These are phyloP conservation scores for Bufo gargarizans DNA, from an alignment of 2,113 vertebrate genomes.

Conservation along the genomic window DNA sequence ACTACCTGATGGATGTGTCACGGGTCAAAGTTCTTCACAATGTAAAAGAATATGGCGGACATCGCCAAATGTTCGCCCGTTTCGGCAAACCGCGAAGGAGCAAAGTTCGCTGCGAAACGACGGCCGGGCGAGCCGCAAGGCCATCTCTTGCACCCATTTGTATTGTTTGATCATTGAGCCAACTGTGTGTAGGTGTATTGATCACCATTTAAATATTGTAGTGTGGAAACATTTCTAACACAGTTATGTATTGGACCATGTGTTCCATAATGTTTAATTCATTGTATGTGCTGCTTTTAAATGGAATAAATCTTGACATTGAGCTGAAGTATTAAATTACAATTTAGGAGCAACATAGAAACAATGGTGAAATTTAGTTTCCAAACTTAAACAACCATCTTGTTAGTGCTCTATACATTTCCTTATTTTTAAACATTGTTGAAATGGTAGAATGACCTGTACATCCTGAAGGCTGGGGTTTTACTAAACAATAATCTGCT, in stretches of 20 bases:
- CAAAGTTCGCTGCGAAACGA: no score
- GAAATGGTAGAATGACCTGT: slow-evolving; percentile 26
- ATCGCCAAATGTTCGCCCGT: no score
- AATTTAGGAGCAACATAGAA: neutral
- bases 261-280: neutral
- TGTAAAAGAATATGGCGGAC: no score
- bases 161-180: no score
- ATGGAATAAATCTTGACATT: neutral
- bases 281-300: neutral
- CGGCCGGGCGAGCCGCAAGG: no score
- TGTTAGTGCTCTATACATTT: slow-evolving; percentile 23
- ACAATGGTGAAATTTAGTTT: slow-evolving; percentile 2
- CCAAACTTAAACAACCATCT: slow-evolving; percentile 7
- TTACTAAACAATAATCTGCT: slow-evolving; percentile 33
- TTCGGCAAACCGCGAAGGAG: no score
- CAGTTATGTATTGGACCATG: neutral
- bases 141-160: no score
- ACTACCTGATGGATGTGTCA: no score
- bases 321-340: slow-evolving; percentile 1
- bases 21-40: no score
- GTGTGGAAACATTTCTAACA: neutral
- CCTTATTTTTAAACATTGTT: slow-evolving; percentile 40
- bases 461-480: slow-evolving; percentile 23
- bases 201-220: neutral
- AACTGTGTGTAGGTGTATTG: no score